Conservation (phyloP, 2,113 vertebrate genomes). For the Daphoenositta chrysoptera region DNA sequence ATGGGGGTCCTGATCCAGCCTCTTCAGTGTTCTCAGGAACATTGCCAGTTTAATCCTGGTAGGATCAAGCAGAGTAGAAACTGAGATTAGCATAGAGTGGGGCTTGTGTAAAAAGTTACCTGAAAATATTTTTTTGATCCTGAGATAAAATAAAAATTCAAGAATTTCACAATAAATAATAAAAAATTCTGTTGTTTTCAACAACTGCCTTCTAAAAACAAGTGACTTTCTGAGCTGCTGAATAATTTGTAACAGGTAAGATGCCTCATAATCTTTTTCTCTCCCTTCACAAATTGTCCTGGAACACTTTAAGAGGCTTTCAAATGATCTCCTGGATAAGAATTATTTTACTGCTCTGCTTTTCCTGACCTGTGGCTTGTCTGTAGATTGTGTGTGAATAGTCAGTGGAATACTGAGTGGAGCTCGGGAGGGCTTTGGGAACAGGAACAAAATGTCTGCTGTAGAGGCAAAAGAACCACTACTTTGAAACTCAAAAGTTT, state of each 20-base stretch:
- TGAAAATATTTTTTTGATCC: background rate
- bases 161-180: background rate
- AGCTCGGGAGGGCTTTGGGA: background rate
- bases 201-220: background rate
- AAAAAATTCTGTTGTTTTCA: background rate
- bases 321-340: background rate
- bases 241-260: background rate
- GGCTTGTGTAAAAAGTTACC: background rate
- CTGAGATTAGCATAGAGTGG: background rate
- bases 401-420: background rate
- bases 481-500: background rate
- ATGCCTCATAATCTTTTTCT: background rate
- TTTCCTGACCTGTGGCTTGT: background rate
- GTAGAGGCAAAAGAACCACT: background rate
- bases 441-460: background rate
- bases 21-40: background rate
- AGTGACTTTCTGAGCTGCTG: background rate
- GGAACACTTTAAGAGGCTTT: slow-evolving; percentile 3
- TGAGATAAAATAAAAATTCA: background rate
- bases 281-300: background rate
- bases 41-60: background rate
- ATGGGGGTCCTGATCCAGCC: background rate
- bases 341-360: slow-evolving; percentile 16
- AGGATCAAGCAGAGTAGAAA: background rate
- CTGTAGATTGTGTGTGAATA: background rate